Evolutionary conservation across 2,888 invertebrate species (phyloP).

Genomic region (Heteropelma amictum): DNA sequence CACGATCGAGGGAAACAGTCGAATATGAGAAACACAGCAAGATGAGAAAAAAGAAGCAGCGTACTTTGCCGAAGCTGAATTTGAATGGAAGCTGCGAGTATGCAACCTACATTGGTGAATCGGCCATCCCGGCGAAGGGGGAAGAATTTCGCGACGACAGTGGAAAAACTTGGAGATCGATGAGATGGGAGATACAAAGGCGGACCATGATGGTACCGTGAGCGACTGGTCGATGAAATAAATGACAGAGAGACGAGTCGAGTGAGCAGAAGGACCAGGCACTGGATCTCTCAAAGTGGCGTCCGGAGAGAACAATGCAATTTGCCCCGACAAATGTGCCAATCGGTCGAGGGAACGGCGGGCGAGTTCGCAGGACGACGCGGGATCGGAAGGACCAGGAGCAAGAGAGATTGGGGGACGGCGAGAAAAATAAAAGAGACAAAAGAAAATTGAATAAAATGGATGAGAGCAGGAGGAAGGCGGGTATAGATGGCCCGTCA

Average conservation of each 20-base stretch:
- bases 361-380: slow-evolving; percentile 45
- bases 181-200: background rate
- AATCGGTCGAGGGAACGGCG: slow-evolving; percentile 59
- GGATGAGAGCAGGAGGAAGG: background rate
- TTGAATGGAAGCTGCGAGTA: slow-evolving; percentile 28
- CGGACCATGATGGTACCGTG: background rate
- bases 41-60: too few relatives aligned
- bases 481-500: slow-evolving; percentile 11
- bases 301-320: slow-evolving; percentile 64
- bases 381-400: slow-evolving; percentile 18
- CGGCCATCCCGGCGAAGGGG: too few relatives aligned
- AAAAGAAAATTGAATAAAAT: slow-evolving; percentile 34
- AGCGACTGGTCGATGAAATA: slow-evolving; percentile 15
- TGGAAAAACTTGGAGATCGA: slow-evolving; percentile 11
- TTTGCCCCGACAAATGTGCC: slow-evolving; percentile 65
- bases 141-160: too few relatives aligned
- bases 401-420: slow-evolving; percentile 10
- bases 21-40: too few relatives aligned
- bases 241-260: slow-evolving; percentile 26
- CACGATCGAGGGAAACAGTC: too few relatives aligned
- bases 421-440: slow-evolving; percentile 19
- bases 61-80: slow-evolving; percentile 16
- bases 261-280: slow-evolving; percentile 31
- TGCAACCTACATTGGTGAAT: slow-evolving; percentile 34
- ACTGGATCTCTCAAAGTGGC: slow-evolving; percentile 20